Percentiles rank a stretch among this genome's conserved stretches.
phyloP scores from a whole-genome alignment of 2,113 vertebrate species.

The Ranitomeya variabilis region DNA sequence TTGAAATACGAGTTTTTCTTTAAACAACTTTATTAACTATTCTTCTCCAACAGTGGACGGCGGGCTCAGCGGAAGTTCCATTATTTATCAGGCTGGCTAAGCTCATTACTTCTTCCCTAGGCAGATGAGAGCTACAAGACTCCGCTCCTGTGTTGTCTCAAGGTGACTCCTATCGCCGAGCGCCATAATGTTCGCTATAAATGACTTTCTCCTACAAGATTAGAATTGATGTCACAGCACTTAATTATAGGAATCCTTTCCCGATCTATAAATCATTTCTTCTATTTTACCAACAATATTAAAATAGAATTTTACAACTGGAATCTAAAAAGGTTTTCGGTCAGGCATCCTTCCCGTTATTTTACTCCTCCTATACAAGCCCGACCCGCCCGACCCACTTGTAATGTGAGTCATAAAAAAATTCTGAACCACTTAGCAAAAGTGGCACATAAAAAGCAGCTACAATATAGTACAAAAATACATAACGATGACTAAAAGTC shows the following conservation, averaged over 20 bases:
- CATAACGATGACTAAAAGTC: too few relatives aligned
- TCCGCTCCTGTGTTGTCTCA: conserved; percentile 7
- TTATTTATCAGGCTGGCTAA: conserved; percentile 48
- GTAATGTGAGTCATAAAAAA: too few relatives aligned
- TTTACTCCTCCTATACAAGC: too few relatives aligned
- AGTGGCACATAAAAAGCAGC: too few relatives aligned
- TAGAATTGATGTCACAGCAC: conserved; percentile 38
- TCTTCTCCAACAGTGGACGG: background rate
- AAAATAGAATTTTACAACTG: background rate
- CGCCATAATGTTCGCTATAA: background rate
- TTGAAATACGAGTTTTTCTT: conserved; percentile 11
- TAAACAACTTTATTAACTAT: conserved; percentile 24
- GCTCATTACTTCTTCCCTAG: conserved; percentile 30
- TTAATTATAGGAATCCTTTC: conserved; percentile 8
- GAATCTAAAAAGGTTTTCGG: background rate
- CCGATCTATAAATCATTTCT: background rate
- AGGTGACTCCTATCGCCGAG: conserved; percentile 40
- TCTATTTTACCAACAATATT: background rate
- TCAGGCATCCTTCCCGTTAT: too few relatives aligned
- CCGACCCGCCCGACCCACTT: too few relatives aligned
- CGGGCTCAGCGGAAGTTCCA: conserved; percentile 21
- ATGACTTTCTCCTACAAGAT: conserved; percentile 40
- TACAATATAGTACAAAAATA: too few relatives aligned
- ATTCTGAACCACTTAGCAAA: too few relatives aligned
- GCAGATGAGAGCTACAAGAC: conserved; percentile 44